phyloP scores from a whole-genome alignment of 2,797 vertebrate genomes.

The Microhierax caerulescens region DNA sequence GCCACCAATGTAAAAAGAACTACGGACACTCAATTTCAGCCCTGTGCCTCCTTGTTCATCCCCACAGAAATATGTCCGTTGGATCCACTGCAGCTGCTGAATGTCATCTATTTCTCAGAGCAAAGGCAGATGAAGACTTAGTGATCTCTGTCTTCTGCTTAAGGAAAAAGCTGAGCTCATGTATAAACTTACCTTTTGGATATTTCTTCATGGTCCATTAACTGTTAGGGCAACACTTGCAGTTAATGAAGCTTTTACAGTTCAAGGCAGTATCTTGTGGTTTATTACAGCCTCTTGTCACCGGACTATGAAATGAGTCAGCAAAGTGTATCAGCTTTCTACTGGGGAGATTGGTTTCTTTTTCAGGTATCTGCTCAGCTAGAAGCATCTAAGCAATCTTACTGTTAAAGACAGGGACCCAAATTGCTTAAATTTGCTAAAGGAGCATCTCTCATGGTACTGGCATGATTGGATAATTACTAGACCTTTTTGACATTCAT shows the following conservation, averaged over 20 bases:
- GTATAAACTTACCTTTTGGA: not conserved
- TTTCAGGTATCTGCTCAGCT: not conserved
- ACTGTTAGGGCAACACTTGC: not conserved
- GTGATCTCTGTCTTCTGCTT: not conserved
- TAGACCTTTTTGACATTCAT: not conserved
- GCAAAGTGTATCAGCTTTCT: not conserved
- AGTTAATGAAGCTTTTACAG: not conserved
- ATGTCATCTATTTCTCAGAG: not conserved
- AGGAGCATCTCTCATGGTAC: not conserved
- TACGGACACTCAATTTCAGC: not conserved
- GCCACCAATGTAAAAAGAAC: not conserved
- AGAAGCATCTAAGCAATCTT: not conserved
- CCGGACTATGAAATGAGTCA: not conserved
- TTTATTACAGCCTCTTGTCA: not conserved
- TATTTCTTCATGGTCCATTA: not conserved
- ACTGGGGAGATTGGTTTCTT: not conserved
- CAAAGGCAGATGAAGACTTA: not conserved
- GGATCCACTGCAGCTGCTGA: not conserved
- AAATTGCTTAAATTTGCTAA: not conserved
- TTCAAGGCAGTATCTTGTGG: not conserved
- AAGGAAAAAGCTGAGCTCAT: not conserved
- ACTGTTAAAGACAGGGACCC: not conserved
- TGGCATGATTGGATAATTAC: not conserved
- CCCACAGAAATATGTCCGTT: not conserved
- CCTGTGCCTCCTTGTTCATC: not conserved